Evolutionary conservation across 1,140 invertebrate species (phyloP).

Genomic region (Zaprionus tsacasi): DNA sequence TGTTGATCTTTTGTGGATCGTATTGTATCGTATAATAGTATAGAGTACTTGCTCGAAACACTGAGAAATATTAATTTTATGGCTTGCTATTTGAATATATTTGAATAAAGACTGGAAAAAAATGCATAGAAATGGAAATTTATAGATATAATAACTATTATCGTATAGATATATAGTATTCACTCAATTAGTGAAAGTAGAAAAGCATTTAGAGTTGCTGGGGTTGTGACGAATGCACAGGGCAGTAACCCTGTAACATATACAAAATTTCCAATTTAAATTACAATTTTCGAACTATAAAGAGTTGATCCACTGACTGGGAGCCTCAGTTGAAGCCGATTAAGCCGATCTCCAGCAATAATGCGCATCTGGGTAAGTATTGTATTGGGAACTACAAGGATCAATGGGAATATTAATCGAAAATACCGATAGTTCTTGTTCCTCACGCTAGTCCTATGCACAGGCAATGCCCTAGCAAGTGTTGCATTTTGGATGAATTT

Average conservation of each 20-base stretch:
- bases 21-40: too few species aligned
- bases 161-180: neutral
- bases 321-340: neutral
- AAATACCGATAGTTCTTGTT: slow-evolving; percentile 26
- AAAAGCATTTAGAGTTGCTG: neutral
- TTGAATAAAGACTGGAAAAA: neutral
- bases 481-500: slow-evolving; percentile 8
- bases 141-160: neutral
- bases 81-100: neutral
- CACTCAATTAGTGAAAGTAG: neutral
- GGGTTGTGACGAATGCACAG: neutral
- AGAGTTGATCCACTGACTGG: neutral
- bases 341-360: neutral
- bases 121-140: neutral
- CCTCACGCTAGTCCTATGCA: slow-evolving; percentile 35
- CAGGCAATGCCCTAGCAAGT: slow-evolving; percentile 17
- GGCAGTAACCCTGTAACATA: neutral
- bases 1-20: neutral
- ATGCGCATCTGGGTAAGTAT: slow-evolving; percentile 41
- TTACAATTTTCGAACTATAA: neutral
- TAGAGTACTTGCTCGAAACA: too few species aligned
- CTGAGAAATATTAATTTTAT: neutral
- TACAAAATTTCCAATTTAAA: neutral
- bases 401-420: neutral
- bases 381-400: neutral